These are phyloP conservation scores for Papilio glaucus DNA, from an alignment of 1,140 invertebrate species.

Conservation along the genomic window DNA sequence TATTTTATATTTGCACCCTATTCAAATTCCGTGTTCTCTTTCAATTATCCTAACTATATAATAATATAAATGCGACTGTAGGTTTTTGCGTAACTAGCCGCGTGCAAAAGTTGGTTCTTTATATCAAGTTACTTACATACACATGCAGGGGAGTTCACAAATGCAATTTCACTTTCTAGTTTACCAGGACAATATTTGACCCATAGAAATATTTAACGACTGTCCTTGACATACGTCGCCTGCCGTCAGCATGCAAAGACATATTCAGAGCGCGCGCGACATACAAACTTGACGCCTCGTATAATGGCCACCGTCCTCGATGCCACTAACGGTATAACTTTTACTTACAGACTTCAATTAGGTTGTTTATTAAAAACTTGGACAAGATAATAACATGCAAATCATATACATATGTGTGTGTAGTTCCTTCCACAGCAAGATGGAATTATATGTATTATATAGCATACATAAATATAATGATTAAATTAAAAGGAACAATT, in stretches of 20 bases:
- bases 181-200: neutral
- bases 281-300: conserved; percentile 4
- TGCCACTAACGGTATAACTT: neutral
- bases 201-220: neutral
- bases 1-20: too few species aligned
- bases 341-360: neutral
- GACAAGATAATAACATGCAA: neutral
- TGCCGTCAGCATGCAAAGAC: neutral
- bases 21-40: too few species aligned
- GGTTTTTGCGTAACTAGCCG: too few species aligned
- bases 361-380: neutral
- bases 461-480: too few species aligned
- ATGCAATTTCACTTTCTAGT: conserved; percentile 9
- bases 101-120: too few species aligned
- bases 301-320: neutral
- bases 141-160: neutral
- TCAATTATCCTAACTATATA: too few species aligned
- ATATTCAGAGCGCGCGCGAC: neutral
- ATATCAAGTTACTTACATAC: neutral
- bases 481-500: too few species aligned
- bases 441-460: too few species aligned
- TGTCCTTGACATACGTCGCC: neutral
- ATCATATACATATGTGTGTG: too few species aligned
- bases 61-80: too few species aligned
- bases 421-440: too few species aligned